Conservation (phyloP, 2,113 vertebrate species). For the Ellobius talpinus region DNA sequence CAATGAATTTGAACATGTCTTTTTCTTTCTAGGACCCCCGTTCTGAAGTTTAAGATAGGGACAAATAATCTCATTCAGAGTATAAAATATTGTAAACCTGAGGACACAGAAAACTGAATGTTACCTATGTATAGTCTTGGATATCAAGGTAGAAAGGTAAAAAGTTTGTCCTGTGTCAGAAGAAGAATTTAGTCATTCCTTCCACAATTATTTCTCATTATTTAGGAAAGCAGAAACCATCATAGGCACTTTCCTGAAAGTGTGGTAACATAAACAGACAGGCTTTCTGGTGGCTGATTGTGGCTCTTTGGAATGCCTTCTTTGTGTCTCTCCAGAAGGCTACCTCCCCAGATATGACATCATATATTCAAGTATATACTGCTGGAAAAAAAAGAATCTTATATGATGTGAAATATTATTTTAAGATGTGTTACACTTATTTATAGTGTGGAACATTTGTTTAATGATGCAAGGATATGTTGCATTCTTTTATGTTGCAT, state of each 20-base stretch:
- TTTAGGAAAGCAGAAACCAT: not conserved
- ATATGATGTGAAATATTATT: not conserved
- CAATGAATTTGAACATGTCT: not conserved
- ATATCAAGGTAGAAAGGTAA: constrained; percentile 30
- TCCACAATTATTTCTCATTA: not conserved
- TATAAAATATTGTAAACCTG: constrained; percentile 9
- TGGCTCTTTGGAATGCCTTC: not conserved
- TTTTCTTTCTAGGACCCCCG: not conserved
- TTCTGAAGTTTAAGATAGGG: not conserved
- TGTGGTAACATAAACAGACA: not conserved
- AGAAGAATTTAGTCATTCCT: constrained; percentile 46
- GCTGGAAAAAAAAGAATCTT: not conserved
- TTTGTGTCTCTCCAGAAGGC: not conserved
- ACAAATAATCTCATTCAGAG: not conserved
- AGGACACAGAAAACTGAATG: not conserved
- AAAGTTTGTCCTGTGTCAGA: not conserved
- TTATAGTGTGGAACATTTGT: too few relatives aligned
- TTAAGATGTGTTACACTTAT: too few relatives aligned
- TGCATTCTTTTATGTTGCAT: too few relatives aligned
- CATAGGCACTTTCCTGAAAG: not conserved
- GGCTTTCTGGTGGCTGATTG: not conserved
- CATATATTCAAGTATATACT: not conserved
- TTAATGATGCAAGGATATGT: too few relatives aligned
- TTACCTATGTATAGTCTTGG: constrained; percentile 6
- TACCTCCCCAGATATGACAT: not conserved